Base-by-base conservation (phyloP, 2,888 invertebrate species). In the Helicoverpa assulta region DNA sequence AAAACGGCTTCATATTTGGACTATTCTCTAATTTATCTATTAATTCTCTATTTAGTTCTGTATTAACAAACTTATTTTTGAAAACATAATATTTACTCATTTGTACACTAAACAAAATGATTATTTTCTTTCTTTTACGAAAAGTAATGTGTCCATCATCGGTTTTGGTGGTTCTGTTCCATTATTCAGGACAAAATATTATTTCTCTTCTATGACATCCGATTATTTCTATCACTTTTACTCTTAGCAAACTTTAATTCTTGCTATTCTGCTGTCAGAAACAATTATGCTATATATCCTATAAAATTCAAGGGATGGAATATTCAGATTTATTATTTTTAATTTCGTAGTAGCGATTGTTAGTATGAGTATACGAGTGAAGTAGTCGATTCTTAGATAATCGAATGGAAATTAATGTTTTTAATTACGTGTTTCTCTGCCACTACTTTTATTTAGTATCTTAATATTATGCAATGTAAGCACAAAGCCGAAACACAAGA, bases 61-160 rank as follows among this genome's bases (percentile, higher is more conserved):
- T 70, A 56, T 59, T 65, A 37, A 59, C 51, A 64, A 76, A 69
- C 72, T 66, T 67, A 69, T 70, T 82, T 80, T 73, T 60, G 63
- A 76, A 80, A 82, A 56, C 83, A 86, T 86, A 81, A 53, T 83
- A 76, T 74, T 78, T 71, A 72, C 69, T 76, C 70, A 64, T 76
- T 61, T 68, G 59, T 61, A 75, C 70, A 73, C 62, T 68, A 74
- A 59, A 74, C 73, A 80, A 78, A 81, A 77, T 68, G 12, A 79
- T 69, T 81, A 78, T 73, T 82, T 83, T 82, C 82, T 70, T 79
- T 76, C 67, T 84, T 81, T 75, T 66, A 70, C 58, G 68, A 81
- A 82, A 81, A 79, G 66, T 78, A 78, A 68, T 78, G 78, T 80
- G 78, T 83, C 85, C 85, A 82, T 85, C 77, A 80, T 84, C 70